phyloP scores from a whole-genome alignment of 2,113 vertebrate genomes.

The Oceanodroma tethys region DNA sequence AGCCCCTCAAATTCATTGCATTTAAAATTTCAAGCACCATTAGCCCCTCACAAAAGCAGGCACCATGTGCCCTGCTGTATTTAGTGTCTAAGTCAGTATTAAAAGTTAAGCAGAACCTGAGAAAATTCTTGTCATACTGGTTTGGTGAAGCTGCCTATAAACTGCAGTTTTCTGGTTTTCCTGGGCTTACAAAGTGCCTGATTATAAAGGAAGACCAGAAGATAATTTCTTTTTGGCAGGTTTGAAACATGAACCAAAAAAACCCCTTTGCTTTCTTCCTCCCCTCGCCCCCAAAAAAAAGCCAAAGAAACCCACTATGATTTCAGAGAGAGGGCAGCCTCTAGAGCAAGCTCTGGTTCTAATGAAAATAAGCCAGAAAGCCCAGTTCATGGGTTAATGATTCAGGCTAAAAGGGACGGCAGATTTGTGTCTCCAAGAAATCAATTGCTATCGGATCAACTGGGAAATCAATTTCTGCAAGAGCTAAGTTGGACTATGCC shows the following conservation, averaged over 20 bases:
- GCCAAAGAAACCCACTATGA: neutral
- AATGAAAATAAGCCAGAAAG: neutral
- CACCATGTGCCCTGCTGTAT: neutral
- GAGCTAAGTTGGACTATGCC: neutral
- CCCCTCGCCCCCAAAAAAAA: neutral
- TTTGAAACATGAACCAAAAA: neutral
- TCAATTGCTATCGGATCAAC: neutral
- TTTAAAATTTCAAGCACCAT: neutral
- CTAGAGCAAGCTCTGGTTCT: neutral
- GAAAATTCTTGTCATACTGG: neutral
- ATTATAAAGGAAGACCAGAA: neutral
- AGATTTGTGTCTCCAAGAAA: neutral
- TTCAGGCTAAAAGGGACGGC: neutral
- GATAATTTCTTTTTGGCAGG: neutral
- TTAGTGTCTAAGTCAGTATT: neutral
- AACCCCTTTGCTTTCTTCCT: rapidly evolving
- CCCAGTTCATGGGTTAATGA: neutral
- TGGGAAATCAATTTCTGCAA: neutral
- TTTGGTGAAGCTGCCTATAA: neutral
- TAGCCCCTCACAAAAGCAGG: neutral
- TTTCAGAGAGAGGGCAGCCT: neutral
- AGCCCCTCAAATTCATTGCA: neutral
- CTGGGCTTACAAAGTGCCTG: neutral
- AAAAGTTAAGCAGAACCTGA: neutral
- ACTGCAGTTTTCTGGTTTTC: neutral